Base-by-base conservation (phyloP, 2,113 vertebrate genomes). In the Catharus bicknelli region DNA sequence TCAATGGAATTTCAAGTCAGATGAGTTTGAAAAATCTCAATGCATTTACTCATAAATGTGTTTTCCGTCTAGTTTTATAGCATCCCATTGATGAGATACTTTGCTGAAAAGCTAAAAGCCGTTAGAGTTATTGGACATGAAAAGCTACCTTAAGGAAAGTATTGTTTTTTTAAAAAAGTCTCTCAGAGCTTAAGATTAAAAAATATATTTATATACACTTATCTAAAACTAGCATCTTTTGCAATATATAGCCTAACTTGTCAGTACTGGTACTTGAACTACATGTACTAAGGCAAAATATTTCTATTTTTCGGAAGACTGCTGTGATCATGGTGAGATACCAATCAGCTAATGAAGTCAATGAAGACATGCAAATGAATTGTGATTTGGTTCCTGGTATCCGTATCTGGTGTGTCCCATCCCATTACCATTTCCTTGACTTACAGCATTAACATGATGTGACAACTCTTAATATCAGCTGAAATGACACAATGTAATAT, bases 291-390 rank as follows among this genome's bases (percentile, higher is more conserved):
- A 75, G 45, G 80, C 9, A 86, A 94, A 94, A 85, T 77, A 89
- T 63, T 88, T 84, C 25, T 69, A n/a, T 55, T 96, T 86, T 88
- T 59, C 21, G 79, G 51, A 53, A 64, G 45, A 76, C 18, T 53
- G 20, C 45, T 59, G 48, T 77, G 59, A 59, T 53, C 22, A 22
- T 34, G 13, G 82, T 86, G 72, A 62, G 38, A 50, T 73, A 86
- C 26, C 38, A 94, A 51, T 61, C 66, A 67, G 20, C 51, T 92
- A 83, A 83, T 63, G 43, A 86, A 42, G 38, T 57, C 32, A 1
- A 84, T 90, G 69, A 83, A 34, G 45, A 70, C 57, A 27, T 75
- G 34, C 30, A 96, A 91, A 97, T 93, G 9, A 86, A 88, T 94
- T 91, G 84, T 13, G 26, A 90, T 95, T 91, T 61, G 40, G 13